phyloP scores from a whole-genome alignment of 2,797 vertebrate genomes.

The Chloroceryle inda region DNA sequence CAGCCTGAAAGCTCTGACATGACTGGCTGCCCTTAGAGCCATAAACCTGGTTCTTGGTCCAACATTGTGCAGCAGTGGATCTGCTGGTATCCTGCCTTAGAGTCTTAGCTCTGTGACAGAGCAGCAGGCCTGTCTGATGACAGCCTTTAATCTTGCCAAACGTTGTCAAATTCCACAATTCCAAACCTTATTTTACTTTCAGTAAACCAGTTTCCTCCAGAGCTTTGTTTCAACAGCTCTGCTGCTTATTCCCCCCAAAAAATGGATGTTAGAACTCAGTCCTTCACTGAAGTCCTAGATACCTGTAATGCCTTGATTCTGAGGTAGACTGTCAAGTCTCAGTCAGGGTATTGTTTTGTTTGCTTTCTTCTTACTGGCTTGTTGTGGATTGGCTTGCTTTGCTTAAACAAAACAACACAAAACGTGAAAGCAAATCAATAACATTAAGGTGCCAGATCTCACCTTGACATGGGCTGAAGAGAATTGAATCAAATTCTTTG shows the following conservation, averaged over 20 bases:
- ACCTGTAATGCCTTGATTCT: neutral
- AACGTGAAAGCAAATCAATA: neutral
- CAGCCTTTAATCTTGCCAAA: neutral
- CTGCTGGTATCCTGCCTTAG: neutral
- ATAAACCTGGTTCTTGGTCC: neutral
- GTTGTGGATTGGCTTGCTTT: neutral
- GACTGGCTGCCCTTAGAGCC: neutral
- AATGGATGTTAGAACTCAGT: neutral
- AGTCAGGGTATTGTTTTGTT: neutral
- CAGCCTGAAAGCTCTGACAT: neutral
- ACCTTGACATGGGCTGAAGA: neutral
- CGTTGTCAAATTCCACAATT: neutral
- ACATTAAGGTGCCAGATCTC: neutral
- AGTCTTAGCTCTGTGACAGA: neutral
- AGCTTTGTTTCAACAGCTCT: neutral
- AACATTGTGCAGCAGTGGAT: neutral
- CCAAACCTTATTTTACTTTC: neutral
- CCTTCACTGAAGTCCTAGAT: neutral
- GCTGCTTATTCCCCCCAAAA: neutral
- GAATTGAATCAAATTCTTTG: neutral
- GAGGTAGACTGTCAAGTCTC: neutral
- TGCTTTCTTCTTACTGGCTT: neutral
- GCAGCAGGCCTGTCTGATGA: neutral
- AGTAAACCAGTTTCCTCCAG: neutral
- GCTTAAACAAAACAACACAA: neutral